Evolutionary conservation across 2,797 vertebrate genomes (phyloP), one percentile per base, ranked within the genome.

Genomic region (Arrhamphus sclerolepis): DNA sequence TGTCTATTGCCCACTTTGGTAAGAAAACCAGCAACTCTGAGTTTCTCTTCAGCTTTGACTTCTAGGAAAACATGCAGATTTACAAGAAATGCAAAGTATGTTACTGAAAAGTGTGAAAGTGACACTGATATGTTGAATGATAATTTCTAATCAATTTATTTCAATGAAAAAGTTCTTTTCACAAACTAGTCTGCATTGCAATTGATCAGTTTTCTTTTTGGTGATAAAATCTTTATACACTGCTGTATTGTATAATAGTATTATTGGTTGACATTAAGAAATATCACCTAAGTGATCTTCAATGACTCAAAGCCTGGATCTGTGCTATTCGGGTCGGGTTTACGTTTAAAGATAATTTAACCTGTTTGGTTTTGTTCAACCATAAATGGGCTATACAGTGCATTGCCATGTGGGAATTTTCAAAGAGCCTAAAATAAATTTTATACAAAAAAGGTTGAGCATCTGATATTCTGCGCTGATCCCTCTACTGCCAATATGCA

Each of bases 341-440:
- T 55, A 47, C 62, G 40, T 70, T 77, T 78, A 80, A 77, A 64
- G 71, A 67, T 63, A 20, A 77, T 81, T 70, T 65, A 56, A 67
- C 46, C 52, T 59, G 62, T 56, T 64, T 57, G 61, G 11, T 67
- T 73, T 67, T 47, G 54, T 65, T 79, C 72, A 67, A 58, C 65
- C 71, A 74, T 64, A 61, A 67, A 70, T 28, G 34, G 73, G 62
- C 56, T 50, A 64, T 24, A n/a, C 42, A 61, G 39, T 69, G 50
- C 42, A 46, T 56, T 1, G 18, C 46, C 77, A 56, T 72, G 55
- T 50, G 74, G 73, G 72, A 75, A 68, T 80, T 73, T 70, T 56
- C 60, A 41, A 62, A 78, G 71, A 75, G 63, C 67, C 72, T 67
- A 68, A 76, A 75, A 77, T 71, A 64, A 69, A 75, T 64, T 19